phyloP scores from a whole-genome alignment of 2,888 invertebrate species.

The Theristus sp. region DNA sequence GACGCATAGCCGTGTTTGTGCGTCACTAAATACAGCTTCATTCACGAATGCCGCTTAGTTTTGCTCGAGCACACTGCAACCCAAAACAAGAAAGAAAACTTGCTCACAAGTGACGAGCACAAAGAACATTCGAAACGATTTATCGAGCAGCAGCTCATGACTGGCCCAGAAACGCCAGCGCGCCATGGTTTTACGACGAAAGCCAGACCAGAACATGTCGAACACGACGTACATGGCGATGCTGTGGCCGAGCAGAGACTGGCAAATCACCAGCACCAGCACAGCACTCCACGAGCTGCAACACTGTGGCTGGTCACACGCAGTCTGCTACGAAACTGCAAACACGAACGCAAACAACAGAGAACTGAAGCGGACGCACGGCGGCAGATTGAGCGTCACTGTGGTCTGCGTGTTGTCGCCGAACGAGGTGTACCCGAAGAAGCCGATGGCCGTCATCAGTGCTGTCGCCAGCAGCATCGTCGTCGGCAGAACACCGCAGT shows the following conservation, averaged over 20 bases:
- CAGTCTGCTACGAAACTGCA: no score
- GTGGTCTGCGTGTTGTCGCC: slow-evolving; percentile 19
- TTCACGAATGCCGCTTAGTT: no score
- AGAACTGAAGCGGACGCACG: no score
- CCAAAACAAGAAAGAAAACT: no score
- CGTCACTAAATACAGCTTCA: no score
- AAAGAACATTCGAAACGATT: slow-evolving; percentile 27
- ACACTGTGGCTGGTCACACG: background rate
- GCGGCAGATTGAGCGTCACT: slow-evolving; percentile 26
- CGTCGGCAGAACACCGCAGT: slow-evolving; percentile 26
- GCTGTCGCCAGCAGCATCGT: slow-evolving; percentile 25
- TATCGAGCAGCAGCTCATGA: slow-evolving; percentile 12
- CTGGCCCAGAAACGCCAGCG: no score
- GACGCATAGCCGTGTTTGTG: no score
- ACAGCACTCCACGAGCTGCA: slow-evolving; percentile 22
- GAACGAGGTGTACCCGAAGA: slow-evolving; percentile 22
- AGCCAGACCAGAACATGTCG: slow-evolving; percentile 20
- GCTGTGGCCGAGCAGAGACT: slow-evolving; percentile 25
- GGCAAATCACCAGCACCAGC: slow-evolving; percentile 25
- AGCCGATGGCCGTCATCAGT: slow-evolving; percentile 23
- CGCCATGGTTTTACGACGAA: slow-evolving; percentile 24
- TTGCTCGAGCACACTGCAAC: no score
- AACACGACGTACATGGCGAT: slow-evolving; percentile 21
- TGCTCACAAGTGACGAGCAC: slow-evolving; percentile 20
- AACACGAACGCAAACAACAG: no score